Conservation (phyloP, 2,888 invertebrate genomes). For the Nomada flava region DNA sequence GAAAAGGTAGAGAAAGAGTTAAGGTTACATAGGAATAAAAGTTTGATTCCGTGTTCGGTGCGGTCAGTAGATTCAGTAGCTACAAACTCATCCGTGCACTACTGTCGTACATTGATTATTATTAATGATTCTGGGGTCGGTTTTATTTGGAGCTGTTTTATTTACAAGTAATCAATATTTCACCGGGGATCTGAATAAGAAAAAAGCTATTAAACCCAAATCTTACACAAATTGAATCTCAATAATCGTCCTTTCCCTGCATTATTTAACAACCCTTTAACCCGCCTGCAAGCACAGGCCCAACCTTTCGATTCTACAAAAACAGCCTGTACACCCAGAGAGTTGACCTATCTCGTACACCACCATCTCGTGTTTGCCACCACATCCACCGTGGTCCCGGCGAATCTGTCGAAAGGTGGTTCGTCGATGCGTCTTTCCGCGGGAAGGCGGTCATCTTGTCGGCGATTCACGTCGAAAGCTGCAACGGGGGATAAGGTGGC, state of each 20-base stretch:
- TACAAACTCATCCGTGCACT: too few relatives aligned
- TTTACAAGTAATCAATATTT: too few relatives aligned
- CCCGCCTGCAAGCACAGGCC: neutral
- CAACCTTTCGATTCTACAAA: neutral
- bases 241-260: too few relatives aligned
- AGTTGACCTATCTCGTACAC: neutral
- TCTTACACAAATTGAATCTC: too few relatives aligned
- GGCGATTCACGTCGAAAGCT: slow-evolving; percentile 59
- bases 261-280: neutral
- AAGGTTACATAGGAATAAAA: too few relatives aligned
- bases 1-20: too few relatives aligned
- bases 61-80: neutral
- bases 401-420: slow-evolving; percentile 29
- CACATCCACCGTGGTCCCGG: neutral
- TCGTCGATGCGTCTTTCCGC: slow-evolving; percentile 47
- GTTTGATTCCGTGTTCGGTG: too few relatives aligned
- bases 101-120: too few relatives aligned
- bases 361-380: neutral
- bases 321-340: neutral
- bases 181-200: too few relatives aligned
- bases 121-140: too few relatives aligned
- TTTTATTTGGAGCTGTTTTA: too few relatives aligned
- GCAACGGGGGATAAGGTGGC: slow-evolving; percentile 59
- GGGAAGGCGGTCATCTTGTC: slow-evolving; percentile 33
- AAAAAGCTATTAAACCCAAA: too few relatives aligned